phyloP scores from a whole-genome alignment of 2,888 invertebrate species.

The Chrysodeixis includens region DNA sequence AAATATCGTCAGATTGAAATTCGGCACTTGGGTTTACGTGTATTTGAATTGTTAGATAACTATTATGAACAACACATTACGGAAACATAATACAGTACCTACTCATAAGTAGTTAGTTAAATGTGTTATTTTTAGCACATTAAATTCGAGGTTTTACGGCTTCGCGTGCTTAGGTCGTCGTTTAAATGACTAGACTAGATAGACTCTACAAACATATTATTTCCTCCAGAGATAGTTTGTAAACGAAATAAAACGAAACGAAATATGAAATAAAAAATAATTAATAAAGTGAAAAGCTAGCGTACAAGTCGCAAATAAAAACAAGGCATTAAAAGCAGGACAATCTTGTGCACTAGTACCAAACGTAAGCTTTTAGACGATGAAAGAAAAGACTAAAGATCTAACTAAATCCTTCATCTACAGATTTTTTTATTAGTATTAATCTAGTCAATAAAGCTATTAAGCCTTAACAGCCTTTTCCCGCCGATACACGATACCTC shows the following conservation, averaged over 20 bases:
- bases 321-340: too few relatives aligned
- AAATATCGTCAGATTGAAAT: neutral
- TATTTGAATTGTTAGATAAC: neutral
- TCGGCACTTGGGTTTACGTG: neutral
- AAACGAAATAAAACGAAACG: neutral
- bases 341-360: too few relatives aligned
- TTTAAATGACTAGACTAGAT: neutral
- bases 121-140: neutral
- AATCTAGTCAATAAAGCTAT: constrained; percentile 1
- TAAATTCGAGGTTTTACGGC: neutral
- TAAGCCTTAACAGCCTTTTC: neutral
- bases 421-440: neutral
- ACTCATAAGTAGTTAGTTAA: neutral
- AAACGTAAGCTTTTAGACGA: too few relatives aligned
- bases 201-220: neutral
- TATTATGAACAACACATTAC: neutral
- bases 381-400: neutral
- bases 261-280: neutral
- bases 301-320: too few relatives aligned
- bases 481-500: constrained; percentile 9
- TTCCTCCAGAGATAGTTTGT: neutral
- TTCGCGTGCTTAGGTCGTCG: neutral
- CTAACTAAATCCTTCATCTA: neutral
- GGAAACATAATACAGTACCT: neutral
- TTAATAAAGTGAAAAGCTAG: neutral